phyloP scores from a whole-genome alignment of 1,140 invertebrate genomes.

The Caenorhabditis brenneri region DNA sequence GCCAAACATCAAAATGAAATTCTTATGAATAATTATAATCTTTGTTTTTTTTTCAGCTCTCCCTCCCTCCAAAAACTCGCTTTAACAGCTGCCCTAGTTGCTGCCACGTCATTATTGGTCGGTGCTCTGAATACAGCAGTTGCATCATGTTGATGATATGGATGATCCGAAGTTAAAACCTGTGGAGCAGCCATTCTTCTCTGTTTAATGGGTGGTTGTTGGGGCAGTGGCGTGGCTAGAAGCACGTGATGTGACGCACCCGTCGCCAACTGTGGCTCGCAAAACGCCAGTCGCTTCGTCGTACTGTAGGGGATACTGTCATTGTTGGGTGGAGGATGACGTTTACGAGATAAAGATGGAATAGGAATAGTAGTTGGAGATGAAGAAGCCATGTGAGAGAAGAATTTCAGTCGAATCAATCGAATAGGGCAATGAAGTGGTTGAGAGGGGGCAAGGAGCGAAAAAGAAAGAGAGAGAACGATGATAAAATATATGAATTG shows the following conservation, averaged over 20 bases:
- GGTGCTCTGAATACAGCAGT: neutral
- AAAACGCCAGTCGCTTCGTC: conserved; percentile 41
- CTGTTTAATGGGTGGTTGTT: conserved; percentile 8
- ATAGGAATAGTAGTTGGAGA: neutral
- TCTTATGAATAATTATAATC: no score
- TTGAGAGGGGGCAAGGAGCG: neutral
- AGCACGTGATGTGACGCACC: conserved; percentile 40
- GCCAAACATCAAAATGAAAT: no score
- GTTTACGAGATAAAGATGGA: neutral
- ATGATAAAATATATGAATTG: conserved; percentile 23
- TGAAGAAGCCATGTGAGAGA: neutral
- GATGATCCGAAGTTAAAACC: neutral
- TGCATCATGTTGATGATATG: conserved; percentile 20
- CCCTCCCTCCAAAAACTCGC: neutral
- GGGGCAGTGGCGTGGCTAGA: conserved; percentile 38
- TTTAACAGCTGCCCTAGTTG: neutral
- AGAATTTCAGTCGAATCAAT: conserved; percentile 17
- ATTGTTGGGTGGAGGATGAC: neutral
- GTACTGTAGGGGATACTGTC: neutral
- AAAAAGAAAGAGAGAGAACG: neutral
- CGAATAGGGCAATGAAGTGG: neutral
- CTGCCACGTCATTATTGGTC: neutral
- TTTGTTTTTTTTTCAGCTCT: no score
- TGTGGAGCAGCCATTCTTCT: conserved; percentile 33
- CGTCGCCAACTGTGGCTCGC: conserved; percentile 37